phyloP scores from a whole-genome alignment of 2,888 invertebrate genomes.

The Protonemura montana region DNA sequence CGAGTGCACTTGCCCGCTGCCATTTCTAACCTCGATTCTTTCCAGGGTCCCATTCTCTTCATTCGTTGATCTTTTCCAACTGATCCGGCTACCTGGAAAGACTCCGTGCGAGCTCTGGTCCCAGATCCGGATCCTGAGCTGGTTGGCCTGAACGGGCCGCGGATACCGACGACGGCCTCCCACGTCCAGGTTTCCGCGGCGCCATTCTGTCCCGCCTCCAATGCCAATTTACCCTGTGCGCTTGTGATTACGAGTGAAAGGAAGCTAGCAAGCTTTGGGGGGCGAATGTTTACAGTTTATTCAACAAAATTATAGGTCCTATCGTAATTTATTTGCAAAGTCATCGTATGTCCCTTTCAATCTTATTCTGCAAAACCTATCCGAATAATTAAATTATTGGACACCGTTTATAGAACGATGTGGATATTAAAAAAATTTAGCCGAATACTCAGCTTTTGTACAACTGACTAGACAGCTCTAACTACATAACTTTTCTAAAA shows the following conservation, averaged over 20 bases:
- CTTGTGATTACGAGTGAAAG: background rate
- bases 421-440: no score
- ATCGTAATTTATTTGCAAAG: no score
- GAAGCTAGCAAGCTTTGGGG: background rate
- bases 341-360: no score
- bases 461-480: no score
- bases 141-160: background rate
- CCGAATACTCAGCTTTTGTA: no score
- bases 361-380: no score
- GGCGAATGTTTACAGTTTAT: no score
- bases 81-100: background rate
- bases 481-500: no score
- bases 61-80: background rate
- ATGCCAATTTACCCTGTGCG: background rate
- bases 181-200: background rate
- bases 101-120: constrained; percentile 17
- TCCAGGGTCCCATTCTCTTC: constrained; percentile 29
- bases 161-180: background rate
- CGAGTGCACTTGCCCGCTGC: background rate
- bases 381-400: no score
- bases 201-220: background rate
- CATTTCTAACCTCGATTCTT: constrained; percentile 30
- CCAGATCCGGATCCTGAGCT: constrained; percentile 25
- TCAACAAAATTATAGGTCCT: no score
- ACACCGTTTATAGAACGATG: no score